Base-by-base conservation (phyloP, 37 sponge, comb jelly and placozoan genomes). In the Crambe crambe region DNA sequence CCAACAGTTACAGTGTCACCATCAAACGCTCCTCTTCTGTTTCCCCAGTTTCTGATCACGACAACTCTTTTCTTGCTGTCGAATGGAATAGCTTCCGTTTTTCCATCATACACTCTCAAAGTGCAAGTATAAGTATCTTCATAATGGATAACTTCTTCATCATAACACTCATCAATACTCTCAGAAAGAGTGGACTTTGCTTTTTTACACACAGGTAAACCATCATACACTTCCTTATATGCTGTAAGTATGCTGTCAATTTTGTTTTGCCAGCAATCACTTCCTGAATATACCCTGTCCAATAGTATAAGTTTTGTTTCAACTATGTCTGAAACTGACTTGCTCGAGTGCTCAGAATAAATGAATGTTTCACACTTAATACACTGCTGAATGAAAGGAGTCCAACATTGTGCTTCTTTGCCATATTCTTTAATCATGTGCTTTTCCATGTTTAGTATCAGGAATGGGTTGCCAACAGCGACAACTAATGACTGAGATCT, bases 1-100 rank as follows among this genome's bases (percentile, higher is more conserved):
- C 67, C 76, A 21, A 91, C 85, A 18, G 25, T 31, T 6, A 91
- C 92, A 39, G 61, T 62, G 60, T 80, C 87, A 30, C 76, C 81
- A 75, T 84, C 76, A 54, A 91, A 83, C 37, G 92, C 87, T 41
- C 88, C 84, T 69, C 44, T 74, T 54, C 87, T 68, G 58, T 87
- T 87, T 9, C 61, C 73, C 22, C 47, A 15, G 26, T 88, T 88
- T n/a, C 47, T 17, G 31, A 91, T 80, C 0, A 20, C 56, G 3
- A 83, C 66, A 26, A 56, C 35, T 3, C 38, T 37, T 10, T 86
- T 76, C 0, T 22, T 36, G 15, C 32, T 26, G 63, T 91, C 79
- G 34, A 82, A 25, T 39, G 91, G 91, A 68, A 74, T 79, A 30
- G 87, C 91, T 57, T 73, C 64, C 17, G 25, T 57, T 2, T 39